Percentiles rank a stretch among this genome's conserved stretches.
Conservation (phyloP, 2,888 invertebrate genomes). For the Altica lythri region DNA sequence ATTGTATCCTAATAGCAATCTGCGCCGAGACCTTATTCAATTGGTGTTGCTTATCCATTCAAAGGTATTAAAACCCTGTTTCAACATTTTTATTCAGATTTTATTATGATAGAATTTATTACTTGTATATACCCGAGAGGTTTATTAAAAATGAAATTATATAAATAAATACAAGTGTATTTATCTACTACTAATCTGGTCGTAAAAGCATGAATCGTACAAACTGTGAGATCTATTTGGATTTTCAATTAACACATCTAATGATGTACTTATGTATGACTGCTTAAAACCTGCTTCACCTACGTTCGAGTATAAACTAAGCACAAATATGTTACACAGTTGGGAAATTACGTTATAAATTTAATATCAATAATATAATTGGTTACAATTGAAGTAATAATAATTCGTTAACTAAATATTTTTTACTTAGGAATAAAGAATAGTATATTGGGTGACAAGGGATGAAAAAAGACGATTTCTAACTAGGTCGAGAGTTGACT, state of each 20-base stretch:
- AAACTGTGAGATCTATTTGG: not conserved
- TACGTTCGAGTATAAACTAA: not conserved
- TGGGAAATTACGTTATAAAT: no score
- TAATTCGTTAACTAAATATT: not conserved
- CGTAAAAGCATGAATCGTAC: slow-evolving; percentile 3
- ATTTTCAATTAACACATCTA: slow-evolving; percentile 5
- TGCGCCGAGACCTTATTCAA: no score
- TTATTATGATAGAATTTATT: not conserved
- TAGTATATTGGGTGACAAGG: no score
- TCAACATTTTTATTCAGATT: slow-evolving; percentile 6
- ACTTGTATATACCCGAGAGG: no score
- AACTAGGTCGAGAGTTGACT: no score
- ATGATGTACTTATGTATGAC: not conserved
- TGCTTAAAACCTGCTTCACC: not conserved
- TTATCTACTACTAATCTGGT: slow-evolving; percentile 3
- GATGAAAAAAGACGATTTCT: no score
- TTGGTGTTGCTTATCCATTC: no score
- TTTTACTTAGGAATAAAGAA: no score
- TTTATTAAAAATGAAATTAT: slow-evolving; percentile 2
- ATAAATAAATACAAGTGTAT: slow-evolving; percentile 4
- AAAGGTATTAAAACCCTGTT: slow-evolving; percentile 6
- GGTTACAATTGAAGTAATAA: not conserved
- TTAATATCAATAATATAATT: not conserved
- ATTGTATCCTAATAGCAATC: no score
- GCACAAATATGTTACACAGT: no score